phyloP scores from a whole-genome alignment of 1,140 invertebrate genomes.

The Saccostrea glomerata region DNA sequence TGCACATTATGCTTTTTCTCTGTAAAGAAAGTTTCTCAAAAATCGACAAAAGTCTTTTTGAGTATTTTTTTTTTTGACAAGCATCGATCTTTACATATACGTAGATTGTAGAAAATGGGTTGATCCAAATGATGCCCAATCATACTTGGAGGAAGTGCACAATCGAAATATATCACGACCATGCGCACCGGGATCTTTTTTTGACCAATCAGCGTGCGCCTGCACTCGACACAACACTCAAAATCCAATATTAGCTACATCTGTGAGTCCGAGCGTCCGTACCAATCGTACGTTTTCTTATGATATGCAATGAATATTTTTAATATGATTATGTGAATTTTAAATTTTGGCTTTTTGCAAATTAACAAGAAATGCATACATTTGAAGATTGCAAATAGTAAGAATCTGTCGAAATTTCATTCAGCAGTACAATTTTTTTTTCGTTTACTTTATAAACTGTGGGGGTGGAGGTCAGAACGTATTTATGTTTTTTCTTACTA shows the following conservation, averaged over 20 bases:
- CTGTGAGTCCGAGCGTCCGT: neutral
- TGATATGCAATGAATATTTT: neutral
- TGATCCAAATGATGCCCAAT: neutral
- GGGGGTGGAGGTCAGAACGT: too few species aligned
- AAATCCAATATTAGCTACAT: neutral
- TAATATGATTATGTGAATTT: too few species aligned
- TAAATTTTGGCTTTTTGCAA: too few species aligned
- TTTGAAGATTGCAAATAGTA: too few species aligned
- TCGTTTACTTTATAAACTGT: too few species aligned
- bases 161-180: neutral
- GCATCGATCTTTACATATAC: neutral
- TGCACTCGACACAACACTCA: neutral
- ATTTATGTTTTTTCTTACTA: too few species aligned
- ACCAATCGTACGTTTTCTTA: neutral
- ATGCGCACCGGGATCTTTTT: neutral
- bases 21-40: neutral
- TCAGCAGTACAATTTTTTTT: too few species aligned
- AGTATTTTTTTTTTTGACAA: neutral
- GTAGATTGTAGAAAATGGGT: neutral
- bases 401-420: too few species aligned
- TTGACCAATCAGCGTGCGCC: slow-evolving; percentile 1
- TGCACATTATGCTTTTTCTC: too few species aligned
- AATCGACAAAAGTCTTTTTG: too few species aligned
- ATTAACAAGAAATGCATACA: too few species aligned
- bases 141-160: neutral